Percentiles rank a stretch among this genome's conserved stretches.
These are phyloP conservation scores for Cynopterus sphinx DNA, from an alignment of 2,797 vertebrate species.

Conservation along the genomic window DNA sequence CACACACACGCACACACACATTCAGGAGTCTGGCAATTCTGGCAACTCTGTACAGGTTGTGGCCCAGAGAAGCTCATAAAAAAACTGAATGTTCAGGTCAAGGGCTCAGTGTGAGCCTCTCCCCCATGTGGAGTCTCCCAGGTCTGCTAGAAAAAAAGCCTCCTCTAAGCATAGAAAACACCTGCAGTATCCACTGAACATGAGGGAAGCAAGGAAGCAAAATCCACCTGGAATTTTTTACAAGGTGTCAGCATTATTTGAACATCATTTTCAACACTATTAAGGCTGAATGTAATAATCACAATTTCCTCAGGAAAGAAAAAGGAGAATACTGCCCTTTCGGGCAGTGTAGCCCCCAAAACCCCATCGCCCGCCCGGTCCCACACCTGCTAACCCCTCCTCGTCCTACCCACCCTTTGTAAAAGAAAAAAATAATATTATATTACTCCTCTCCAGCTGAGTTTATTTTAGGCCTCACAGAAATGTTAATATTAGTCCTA, in stretches of 20 bases:
- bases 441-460: conserved; percentile 63
- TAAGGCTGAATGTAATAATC: neutral
- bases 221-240: neutral
- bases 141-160: neutral
- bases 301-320: neutral
- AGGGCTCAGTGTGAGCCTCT: neutral
- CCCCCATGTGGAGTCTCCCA: neutral
- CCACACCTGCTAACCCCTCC: neutral
- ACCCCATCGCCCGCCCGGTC: neutral
- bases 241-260: neutral
- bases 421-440: conserved; percentile 48
- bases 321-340: neutral
- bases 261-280: neutral
- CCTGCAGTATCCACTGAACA: neutral
- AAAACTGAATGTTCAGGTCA: neutral
- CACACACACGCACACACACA: accelerated
- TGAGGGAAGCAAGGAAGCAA: neutral
- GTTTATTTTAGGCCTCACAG: conserved; percentile 67
- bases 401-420: neutral
- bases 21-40: neutral
- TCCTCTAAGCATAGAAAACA: neutral
- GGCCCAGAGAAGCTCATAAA: neutral
- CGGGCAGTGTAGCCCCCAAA: neutral
- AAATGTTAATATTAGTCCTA: conserved; percentile 71
- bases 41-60: neutral